phyloP scores from a whole-genome alignment of 2,113 vertebrate species.

The Nothobranchius furzeri region DNA sequence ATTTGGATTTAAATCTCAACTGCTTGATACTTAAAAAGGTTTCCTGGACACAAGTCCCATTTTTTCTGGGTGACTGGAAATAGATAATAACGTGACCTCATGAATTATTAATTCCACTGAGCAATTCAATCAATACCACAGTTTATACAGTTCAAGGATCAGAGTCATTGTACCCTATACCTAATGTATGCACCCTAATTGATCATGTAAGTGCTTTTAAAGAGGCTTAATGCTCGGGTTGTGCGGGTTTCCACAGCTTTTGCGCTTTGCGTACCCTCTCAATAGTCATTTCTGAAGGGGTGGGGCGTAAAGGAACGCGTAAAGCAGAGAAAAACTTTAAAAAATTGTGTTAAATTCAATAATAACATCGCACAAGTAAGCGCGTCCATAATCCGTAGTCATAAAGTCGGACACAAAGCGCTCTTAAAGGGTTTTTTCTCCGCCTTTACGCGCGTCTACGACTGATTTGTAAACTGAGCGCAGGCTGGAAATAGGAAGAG shows the following conservation, averaged over 20 bases:
- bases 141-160: not conserved
- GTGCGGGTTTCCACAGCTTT: constrained; percentile 32
- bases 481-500: constrained; percentile 39
- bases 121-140: constrained; percentile 21
- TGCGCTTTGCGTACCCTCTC: constrained; percentile 52
- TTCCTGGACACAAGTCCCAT: not conserved
- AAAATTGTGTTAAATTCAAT: constrained; percentile 58
- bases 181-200: not conserved
- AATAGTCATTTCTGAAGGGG: constrained; percentile 68
- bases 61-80: not conserved
- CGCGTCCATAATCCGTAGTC: not conserved
- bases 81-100: constrained; percentile 17
- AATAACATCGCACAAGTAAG: constrained; percentile 12
- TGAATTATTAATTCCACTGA: constrained; percentile 47
- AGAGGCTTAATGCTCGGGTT: constrained; percentile 6
- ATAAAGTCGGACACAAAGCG: not conserved
- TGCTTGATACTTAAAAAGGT: not conserved
- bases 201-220: not conserved
- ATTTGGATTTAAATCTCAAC: not conserved
- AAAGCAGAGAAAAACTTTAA: constrained; percentile 65
- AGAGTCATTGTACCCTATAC: not conserved
- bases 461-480: constrained; percentile 20
- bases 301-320: constrained; percentile 72
- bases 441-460: constrained; percentile 11
- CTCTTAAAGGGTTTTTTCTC: not conserved